Percentiles rank a stretch among this genome's conserved stretches.
Evolutionary conservation across 2,888 invertebrate genomes (phyloP).

Genomic region (Bombylius discolor): DNA sequence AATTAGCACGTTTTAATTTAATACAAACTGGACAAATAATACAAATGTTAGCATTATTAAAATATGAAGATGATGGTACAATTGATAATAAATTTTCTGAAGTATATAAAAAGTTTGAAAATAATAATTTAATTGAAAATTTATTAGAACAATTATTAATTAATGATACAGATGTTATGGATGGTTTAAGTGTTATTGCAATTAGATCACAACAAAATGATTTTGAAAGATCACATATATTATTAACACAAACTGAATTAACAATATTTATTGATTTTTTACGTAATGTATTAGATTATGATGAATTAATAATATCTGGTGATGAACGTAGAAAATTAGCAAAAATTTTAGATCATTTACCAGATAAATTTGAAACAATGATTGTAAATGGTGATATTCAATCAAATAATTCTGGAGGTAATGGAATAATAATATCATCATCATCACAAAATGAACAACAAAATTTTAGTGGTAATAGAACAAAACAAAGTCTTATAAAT

Average conservation of each 20-base stretch:
- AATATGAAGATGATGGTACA: slow-evolving; percentile 66
- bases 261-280: slow-evolving; percentile 46
- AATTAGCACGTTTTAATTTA: slow-evolving; percentile 78
- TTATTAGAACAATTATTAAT: slow-evolving; percentile 56
- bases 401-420: background rate
- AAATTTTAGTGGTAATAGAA: slow-evolving; percentile 11
- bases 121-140: slow-evolving; percentile 56
- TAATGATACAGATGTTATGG: slow-evolving; percentile 33
- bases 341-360: slow-evolving; percentile 38
- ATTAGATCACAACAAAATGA: slow-evolving; percentile 39
- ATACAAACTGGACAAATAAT: slow-evolving; percentile 86
- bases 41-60: slow-evolving; percentile 77
- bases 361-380: slow-evolving; percentile 23
- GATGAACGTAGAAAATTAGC: slow-evolving; percentile 38
- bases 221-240: slow-evolving; percentile 48
- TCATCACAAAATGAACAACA: background rate
- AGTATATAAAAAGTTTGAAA: slow-evolving; percentile 67
- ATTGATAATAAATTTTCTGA: slow-evolving; percentile 54
- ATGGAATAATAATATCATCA: background rate
- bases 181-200: slow-evolving; percentile 31
- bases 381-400: slow-evolving; percentile 9
- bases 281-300: slow-evolving; percentile 36
- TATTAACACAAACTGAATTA: slow-evolving; percentile 56
- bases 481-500: slow-evolving; percentile 28
- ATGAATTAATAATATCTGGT: slow-evolving; percentile 25